These are phyloP conservation scores for Lycocerus yunnanus DNA, from an alignment of 2,888 invertebrate species.

Conservation along the genomic window DNA sequence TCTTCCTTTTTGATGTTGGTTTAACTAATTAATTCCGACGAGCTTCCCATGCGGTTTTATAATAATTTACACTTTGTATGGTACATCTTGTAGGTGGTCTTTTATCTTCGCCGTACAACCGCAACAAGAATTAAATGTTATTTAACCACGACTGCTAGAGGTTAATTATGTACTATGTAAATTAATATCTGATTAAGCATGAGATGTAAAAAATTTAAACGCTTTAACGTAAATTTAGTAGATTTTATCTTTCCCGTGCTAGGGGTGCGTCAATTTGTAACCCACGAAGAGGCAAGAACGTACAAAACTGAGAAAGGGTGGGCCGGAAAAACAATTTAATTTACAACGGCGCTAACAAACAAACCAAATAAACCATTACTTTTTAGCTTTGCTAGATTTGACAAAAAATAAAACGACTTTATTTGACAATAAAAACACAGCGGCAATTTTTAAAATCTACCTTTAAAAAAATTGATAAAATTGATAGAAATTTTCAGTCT, in stretches of 20 bases:
- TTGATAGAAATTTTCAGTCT: neutral
- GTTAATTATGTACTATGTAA: neutral
- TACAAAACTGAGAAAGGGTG: neutral
- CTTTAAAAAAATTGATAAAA: neutral
- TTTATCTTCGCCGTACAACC: neutral
- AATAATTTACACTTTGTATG: neutral
- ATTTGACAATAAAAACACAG: neutral
- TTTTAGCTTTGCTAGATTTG: neutral
- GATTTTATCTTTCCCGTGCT: neutral
- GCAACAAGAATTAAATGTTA: neutral
- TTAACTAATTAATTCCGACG: neutral
- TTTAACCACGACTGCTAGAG: neutral
- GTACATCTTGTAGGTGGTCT: neutral
- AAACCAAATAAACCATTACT: neutral
- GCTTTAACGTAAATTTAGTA: neutral
- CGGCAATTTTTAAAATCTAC: neutral
- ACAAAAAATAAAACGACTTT: neutral
- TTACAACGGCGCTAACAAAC: neutral
- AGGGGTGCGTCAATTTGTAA: neutral
- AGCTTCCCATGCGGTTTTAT: neutral
- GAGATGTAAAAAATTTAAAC: neutral
- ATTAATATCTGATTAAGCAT: neutral
- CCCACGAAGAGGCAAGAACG: neutral
- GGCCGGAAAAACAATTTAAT: neutral
- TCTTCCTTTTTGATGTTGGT: neutral